Base-by-base conservation (phyloP, 2,888 invertebrate genomes). In the Leucophora obtusa region DNA sequence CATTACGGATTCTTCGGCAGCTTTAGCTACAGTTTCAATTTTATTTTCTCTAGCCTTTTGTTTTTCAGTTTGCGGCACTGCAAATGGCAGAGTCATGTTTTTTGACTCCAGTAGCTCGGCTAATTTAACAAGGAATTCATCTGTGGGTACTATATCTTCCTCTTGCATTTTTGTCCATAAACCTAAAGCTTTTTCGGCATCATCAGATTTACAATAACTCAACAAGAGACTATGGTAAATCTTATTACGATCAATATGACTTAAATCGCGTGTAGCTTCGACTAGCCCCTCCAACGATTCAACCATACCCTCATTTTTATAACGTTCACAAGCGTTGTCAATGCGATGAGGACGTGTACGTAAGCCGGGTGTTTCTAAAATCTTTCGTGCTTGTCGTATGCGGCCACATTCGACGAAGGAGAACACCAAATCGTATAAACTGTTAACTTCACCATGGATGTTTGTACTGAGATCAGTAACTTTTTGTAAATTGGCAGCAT, bases 111-210 rank as follows among this genome's bases (percentile, higher is more conserved):
- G 91, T 85, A 95, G 93, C 14, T 92, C 91, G 0, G 93, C 94
- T 21, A 97, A 91, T 56, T 91, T 91, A 1, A 85, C 79, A 0
- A 97, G 91, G 87, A 97, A 96, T 21, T 92, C 90, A 28, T 94
- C 93, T 28, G 92, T 93, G 0, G 96, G 94, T 17, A 93, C 89
- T 74, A 96, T 91, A 82, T 94, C 93, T 86, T 97, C 96, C 87
- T 97, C 96, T 89, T 97, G 96, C 91, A 97, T 93, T 85, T 94
- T 91, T 0, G 94, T 96, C 96, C 96, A 96, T 4, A 97, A 90
- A 0, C 89, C 89, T 10, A 96, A 86, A 0, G 95, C 96, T 88
- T 95, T 95, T 60, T 96, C 93, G 0, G 93, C 92, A 85, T 96
- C 93, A 51, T 94, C 92, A 0, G 92, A 92, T 85, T 94, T 94